Conservation (phyloP, 2,888 invertebrate genomes). For the Ganaspis brasiliensis region DNA sequence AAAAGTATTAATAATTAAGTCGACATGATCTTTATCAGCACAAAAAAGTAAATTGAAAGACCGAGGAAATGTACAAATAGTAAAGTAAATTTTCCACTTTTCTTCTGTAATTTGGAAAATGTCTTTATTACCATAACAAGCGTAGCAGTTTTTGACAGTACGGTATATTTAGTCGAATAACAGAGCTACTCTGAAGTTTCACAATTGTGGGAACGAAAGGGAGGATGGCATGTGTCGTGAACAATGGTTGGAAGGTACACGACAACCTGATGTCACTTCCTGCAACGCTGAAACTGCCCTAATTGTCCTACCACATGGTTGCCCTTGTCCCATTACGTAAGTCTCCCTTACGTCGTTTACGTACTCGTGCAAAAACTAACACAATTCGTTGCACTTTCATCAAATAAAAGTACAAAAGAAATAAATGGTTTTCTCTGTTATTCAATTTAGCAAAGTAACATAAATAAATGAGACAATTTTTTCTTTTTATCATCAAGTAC, state of each 20-base stretch:
- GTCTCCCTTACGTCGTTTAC: conserved; percentile 3
- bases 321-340: conserved; percentile 23
- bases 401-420: no score
- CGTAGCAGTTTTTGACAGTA: conserved; percentile 25
- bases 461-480: not conserved
- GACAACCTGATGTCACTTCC: conserved; percentile 73
- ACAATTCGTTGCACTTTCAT: no score
- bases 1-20: no score
- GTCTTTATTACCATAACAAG: conserved; percentile 23
- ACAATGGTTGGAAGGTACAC: conserved; percentile 71
- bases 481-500: no score
- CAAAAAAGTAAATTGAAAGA: no score
- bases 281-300: conserved; percentile 70
- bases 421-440: no score
- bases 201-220: conserved; percentile 41
- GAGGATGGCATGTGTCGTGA: conserved; percentile 70
- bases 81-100: not conserved
- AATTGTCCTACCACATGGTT: conserved; percentile 63
- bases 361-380: not conserved
- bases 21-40: no score
- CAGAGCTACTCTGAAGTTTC: conserved; percentile 21
- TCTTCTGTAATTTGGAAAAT: not conserved
- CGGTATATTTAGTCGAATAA: conserved; percentile 32
- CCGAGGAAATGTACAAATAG: conserved; percentile 7
- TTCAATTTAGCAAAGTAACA: not conserved